phyloP scores from a whole-genome alignment of 2,113 vertebrate genomes.

The Perccottus glenii region DNA sequence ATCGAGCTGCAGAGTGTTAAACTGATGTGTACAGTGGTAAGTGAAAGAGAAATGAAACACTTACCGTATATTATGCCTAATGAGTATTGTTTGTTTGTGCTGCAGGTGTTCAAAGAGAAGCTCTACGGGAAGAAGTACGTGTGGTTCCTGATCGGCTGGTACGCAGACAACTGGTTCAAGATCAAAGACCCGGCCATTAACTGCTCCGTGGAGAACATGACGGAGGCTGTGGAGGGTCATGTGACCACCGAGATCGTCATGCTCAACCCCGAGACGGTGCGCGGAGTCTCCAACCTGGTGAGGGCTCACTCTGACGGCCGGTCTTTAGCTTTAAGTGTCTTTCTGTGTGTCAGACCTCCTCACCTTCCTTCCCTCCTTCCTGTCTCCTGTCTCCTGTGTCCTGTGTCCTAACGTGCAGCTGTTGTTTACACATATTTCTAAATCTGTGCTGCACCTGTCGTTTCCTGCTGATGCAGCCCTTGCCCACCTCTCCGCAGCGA shows the following conservation, averaged over 20 bases:
- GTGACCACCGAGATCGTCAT: constrained; percentile 98
- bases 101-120: constrained; percentile 94
- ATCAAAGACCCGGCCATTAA: constrained; percentile 93
- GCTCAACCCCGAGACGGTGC: constrained; percentile 93
- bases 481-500: not conserved
- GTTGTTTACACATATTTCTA: constrained; percentile 3
- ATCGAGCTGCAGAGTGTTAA: too few species aligned
- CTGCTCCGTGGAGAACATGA: constrained; percentile 95
- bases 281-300: constrained; percentile 95
- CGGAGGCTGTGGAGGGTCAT: constrained; percentile 92
- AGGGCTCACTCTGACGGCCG: constrained; percentile 12
- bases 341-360: not conserved
- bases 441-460: not conserved
- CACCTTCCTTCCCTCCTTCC: not conserved
- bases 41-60: too few species aligned
- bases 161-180: constrained; percentile 97
- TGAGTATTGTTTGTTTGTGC: not conserved
- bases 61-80: too few species aligned
- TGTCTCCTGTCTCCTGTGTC: not conserved
- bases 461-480: not conserved
- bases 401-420: not conserved
- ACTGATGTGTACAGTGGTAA: too few species aligned
- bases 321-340: too few species aligned
- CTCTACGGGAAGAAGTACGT: constrained; percentile 95
- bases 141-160: constrained; percentile 98